phyloP scores from a whole-genome alignment of 2,888 invertebrate species.

The Meganola albula region DNA sequence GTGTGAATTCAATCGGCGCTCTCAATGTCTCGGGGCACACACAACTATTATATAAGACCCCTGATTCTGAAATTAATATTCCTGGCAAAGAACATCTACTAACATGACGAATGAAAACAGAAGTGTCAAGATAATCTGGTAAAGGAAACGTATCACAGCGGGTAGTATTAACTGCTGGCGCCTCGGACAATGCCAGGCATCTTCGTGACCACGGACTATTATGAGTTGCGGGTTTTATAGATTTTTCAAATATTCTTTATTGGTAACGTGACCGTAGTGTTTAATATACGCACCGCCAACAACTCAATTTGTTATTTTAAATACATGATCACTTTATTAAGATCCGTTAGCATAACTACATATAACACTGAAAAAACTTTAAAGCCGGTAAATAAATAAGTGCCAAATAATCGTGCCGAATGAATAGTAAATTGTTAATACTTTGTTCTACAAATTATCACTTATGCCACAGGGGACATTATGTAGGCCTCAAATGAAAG shows the following conservation, averaged over 20 bases:
- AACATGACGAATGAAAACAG: constrained; percentile 17
- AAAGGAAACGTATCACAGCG: constrained; percentile 56
- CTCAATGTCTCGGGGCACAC: constrained; percentile 46
- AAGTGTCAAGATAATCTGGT: constrained; percentile 43
- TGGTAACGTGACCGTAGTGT: constrained; percentile 58
- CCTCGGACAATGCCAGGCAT: constrained; percentile 53
- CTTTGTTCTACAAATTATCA: constrained; percentile 15
- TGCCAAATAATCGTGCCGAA: constrained; percentile 6
- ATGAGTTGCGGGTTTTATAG: constrained; percentile 57
- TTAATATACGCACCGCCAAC: constrained; percentile 50
- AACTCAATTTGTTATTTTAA: constrained; percentile 53
- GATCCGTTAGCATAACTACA: constrained; percentile 31
- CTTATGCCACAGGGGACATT: constrained; percentile 15
- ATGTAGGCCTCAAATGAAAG: constrained; percentile 16
- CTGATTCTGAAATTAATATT: constrained; percentile 26
- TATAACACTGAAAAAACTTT: constrained; percentile 12
- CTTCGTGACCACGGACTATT: constrained; percentile 70
- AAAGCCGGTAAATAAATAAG: constrained; percentile 11
- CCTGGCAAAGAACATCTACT: too few relatives aligned
- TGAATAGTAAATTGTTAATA: constrained; percentile 10
- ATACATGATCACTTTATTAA: constrained; percentile 51
- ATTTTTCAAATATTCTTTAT: constrained; percentile 55
- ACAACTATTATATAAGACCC: constrained; percentile 40
- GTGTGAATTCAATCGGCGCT: constrained; percentile 67
- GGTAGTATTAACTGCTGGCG: constrained; percentile 62